Evolutionary conservation across 2,113 vertebrate genomes (phyloP).

Genomic region (Hydrolagus affinis): DNA sequence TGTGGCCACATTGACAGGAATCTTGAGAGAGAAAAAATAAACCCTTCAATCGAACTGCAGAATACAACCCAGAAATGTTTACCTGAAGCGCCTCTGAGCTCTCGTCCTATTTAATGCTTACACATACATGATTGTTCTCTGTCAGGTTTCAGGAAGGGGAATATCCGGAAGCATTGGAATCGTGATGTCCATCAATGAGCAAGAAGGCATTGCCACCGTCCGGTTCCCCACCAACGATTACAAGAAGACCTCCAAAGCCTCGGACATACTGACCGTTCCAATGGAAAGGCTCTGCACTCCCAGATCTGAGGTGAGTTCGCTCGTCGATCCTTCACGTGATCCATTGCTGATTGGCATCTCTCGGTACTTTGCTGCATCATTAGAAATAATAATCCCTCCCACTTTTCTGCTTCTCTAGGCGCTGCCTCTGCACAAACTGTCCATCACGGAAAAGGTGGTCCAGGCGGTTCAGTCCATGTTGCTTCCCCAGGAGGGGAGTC

Average conservation of each 20-base stretch:
- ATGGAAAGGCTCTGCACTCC: constrained; percentile 92
- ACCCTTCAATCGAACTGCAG: too few species aligned
- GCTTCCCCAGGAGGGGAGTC: constrained; percentile 96
- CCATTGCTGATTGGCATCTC: not conserved
- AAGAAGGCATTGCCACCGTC: constrained; percentile 94
- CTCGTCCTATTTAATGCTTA: constrained; percentile 34
- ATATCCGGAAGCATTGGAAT: constrained; percentile 83
- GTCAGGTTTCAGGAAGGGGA: constrained; percentile 86
- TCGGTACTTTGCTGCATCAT: constrained; percentile 40
- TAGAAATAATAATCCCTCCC: too few species aligned
- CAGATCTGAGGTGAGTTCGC: constrained; percentile 77
- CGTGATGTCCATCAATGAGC: constrained; percentile 93
- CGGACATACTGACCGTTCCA: constrained; percentile 85
- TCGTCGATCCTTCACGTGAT: not conserved
- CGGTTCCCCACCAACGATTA: constrained; percentile 84
- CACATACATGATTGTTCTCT: not conserved
- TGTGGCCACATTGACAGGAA: too few species aligned
- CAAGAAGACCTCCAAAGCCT: constrained; percentile 83
- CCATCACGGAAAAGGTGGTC: constrained; percentile 97
- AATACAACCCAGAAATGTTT: too few species aligned
- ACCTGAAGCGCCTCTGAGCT: constrained; percentile 19
- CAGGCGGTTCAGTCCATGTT: constrained; percentile 98
- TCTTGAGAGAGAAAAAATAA: too few species aligned
- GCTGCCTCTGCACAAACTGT: constrained; percentile 92
- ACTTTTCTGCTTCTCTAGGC: constrained; percentile 68